A percentile compares a stretch with the other conserved stretches of the same genome.
Conservation (phyloP, 2,113 vertebrate genomes). For the Nanorana parkeri region DNA sequence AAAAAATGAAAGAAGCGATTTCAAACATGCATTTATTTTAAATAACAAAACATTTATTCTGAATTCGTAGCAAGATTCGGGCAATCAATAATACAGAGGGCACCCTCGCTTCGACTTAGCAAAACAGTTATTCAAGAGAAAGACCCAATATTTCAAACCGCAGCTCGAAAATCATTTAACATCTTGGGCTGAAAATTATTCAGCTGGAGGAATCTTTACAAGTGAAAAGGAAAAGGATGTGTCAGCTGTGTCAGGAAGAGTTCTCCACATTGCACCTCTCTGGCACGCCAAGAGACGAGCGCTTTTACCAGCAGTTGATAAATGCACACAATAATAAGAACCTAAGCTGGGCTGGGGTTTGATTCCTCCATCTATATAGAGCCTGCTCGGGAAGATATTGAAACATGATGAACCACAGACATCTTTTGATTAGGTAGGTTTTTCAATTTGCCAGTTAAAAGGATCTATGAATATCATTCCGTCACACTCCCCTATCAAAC, state of each 20-base stretch:
- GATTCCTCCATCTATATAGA: conserved; percentile 62
- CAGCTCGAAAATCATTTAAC: conserved; percentile 31
- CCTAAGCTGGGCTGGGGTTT: conserved; percentile 63
- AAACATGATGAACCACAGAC: conserved; percentile 71
- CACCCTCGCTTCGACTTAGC: conserved; percentile 9
- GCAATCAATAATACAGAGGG: not conserved
- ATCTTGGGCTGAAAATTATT: conserved; percentile 1
- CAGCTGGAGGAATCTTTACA: conserved; percentile 29
- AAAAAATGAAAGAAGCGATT: not conserved
- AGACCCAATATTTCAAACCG: conserved; percentile 15
- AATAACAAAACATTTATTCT: not conserved
- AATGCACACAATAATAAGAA: conserved; percentile 68
- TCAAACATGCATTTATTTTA: not conserved
- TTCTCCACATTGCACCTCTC: conserved; percentile 59
- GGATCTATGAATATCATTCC: conserved; percentile 71
- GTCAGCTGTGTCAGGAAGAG: conserved; percentile 52
- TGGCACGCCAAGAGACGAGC: conserved; percentile 56
- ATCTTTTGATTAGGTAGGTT: conserved; percentile 69
- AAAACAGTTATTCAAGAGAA: conserved; percentile 9
- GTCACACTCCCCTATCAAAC: conserved; percentile 67
- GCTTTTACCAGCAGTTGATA: conserved; percentile 64
- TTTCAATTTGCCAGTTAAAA: conserved; percentile 75
- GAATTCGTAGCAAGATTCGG: not conserved
- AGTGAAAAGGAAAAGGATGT: conserved; percentile 45
- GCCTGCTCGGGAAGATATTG: conserved; percentile 71